Evolutionary conservation across 2,888 invertebrate genomes (phyloP), one percentile per base, ranked within the genome.

Genomic region (Lysandra coridon): DNA sequence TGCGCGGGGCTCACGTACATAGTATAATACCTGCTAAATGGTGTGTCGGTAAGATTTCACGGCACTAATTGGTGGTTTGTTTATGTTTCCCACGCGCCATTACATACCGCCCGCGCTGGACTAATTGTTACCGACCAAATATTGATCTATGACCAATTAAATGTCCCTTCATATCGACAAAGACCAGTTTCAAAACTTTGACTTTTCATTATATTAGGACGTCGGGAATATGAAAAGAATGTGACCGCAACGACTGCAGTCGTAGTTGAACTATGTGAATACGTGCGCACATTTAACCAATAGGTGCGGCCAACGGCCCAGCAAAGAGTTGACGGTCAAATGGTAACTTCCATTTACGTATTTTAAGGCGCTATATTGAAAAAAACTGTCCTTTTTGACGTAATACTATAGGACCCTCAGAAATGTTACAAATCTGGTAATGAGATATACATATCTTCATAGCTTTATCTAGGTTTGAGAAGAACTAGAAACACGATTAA

Each of bases 11-110:
- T 3, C 4, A 33, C 4, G 30, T 64, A 23, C 23, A 62, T 62
- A n/a, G 62, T 23, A 5, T 2, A 12, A 23, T 23, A 23, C 17
- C 49, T 12, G 74, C 12, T 40, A 74, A 74, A 23, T 74, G 74
- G 40, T 74, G 49, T 49, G 74, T 74, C 44, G 74, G 44, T 49
- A n/a, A 49, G 44, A 74, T n/a, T 23, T 44, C 74, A 44, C 23
- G 44, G n/a, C 74, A 49, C 23, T 74, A 74, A 74, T 74, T 74
- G 74, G 44, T 44, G 49, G 23, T 44, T 23, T 74, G 30, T 49
- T 74, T 74, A 49, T 74, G 49, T 30, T 74, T 74, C 74, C 74
- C 74, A 74, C 74, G 23, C 33, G 14, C 62, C 62, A 62, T 23
- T n/a, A 69, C 33, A 69, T 14, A 69, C 69, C 33, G 69, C 12